Base-by-base conservation (phyloP, 2,888 invertebrate species). In the Pasiphila rectangulata region DNA sequence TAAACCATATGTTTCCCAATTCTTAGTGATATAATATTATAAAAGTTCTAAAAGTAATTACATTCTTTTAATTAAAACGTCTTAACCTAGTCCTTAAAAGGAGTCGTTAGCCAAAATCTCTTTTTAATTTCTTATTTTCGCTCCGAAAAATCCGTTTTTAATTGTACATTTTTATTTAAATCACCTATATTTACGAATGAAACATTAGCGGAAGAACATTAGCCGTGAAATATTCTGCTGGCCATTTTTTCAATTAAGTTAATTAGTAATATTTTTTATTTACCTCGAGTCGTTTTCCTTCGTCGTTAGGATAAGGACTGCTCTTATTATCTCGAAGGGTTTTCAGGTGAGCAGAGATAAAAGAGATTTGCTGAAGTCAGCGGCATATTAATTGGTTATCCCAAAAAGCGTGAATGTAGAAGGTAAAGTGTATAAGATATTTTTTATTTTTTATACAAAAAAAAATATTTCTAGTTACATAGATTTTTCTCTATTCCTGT, bases 241-340 rank as follows among this genome's bases (percentile, higher is more conserved):
- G 61, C 68, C 66, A 77, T 82, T 81, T 45, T 79, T 76, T 61
- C 77, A 82, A 83, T 84, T 84, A 80, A 57, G 66, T 75, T 83
- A 78, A 83, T 83, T 80, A 29, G 25, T 35, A 30, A 72, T 75
- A 69, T 70, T 79, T 76, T 76, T 75, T 72, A 59, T 42, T 44
- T 46, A 51, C 57, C 38, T 36, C 25, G 38, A 41, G 46, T 40
- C 29, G 39, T 59, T 66, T 68, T 62, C 59, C 59, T 55, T 47
- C 43, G 51, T 24, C 20, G 29, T 59, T 54, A 44, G 5, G 43
- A 45, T 30, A 46, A 49, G 46, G 50, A 57, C 53, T 57, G 17
- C 4, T 2, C n/a, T 46, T 36, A 40, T 27, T 35, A 46, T 40
- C 35, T 40, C 2, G 15, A 24, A 37, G 9, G 15, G 23, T 12